phyloP scores from a whole-genome alignment of 2,113 vertebrate genomes.

The Larimichthys polyactis region DNA sequence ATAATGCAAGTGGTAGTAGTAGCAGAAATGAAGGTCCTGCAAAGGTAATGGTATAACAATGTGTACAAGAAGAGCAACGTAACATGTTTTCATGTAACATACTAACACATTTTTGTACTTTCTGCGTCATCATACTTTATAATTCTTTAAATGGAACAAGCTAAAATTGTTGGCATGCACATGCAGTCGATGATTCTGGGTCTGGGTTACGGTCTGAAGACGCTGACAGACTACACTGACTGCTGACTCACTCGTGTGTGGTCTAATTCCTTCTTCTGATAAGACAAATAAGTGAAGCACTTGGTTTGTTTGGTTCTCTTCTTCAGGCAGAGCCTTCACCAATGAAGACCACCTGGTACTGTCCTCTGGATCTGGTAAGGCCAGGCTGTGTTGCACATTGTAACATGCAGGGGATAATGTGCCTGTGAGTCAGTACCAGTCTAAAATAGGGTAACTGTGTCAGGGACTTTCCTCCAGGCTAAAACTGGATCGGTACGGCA shows the following conservation, averaged over 20 bases:
- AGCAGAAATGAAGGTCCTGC: not conserved
- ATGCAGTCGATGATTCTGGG: not conserved
- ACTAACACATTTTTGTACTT: not conserved
- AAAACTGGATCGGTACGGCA: constrained; percentile 22
- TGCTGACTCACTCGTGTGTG: not conserved
- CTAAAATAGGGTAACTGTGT: constrained; percentile 53
- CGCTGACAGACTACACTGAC: not conserved
- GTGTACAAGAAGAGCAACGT: not conserved
- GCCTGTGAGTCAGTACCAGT: constrained; percentile 16
- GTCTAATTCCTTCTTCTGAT: too few species aligned
- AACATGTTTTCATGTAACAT: not conserved
- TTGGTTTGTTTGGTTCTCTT: constrained; percentile 23
- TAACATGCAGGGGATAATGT: not conserved
- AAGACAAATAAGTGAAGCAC: not conserved
- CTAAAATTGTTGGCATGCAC: not conserved
- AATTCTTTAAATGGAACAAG: not conserved
- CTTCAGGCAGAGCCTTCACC: constrained; percentile 79
- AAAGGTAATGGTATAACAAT: not conserved
- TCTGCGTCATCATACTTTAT: not conserved
- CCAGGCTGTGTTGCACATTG: not conserved
- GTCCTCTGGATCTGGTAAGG: constrained; percentile 84
- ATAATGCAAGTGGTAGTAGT: not conserved
- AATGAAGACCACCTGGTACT: constrained; percentile 89
- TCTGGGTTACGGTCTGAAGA: not conserved
- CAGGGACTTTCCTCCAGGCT: constrained; percentile 51